These are phyloP conservation scores for Phrixothrix hirtus DNA, from an alignment of 2,888 invertebrate genomes.

Conservation along the genomic window DNA sequence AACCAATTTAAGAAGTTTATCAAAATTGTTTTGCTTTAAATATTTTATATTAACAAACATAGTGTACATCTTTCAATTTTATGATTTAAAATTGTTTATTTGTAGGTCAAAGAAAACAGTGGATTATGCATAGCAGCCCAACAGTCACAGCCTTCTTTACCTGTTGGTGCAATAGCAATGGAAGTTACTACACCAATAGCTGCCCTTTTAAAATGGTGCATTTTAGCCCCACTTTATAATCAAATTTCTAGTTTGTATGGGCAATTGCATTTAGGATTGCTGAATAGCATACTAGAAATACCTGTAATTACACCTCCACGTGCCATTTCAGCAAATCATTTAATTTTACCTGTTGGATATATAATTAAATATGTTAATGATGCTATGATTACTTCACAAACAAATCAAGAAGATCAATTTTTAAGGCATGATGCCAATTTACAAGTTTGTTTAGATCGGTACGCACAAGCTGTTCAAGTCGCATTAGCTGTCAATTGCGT, in stretches of 20 bases:
- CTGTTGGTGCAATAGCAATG: slow-evolving; percentile 81
- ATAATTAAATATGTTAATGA: slow-evolving; percentile 36
- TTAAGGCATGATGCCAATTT: slow-evolving; percentile 44
- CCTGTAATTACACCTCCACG: slow-evolving; percentile 60
- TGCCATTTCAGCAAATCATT: slow-evolving; percentile 67
- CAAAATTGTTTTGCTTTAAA: too few relatives aligned
- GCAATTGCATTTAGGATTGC: slow-evolving; percentile 68
- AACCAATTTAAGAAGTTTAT: too few relatives aligned
- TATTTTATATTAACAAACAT: too few relatives aligned
- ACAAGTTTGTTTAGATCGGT: slow-evolving; percentile 72
- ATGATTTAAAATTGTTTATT: too few relatives aligned
- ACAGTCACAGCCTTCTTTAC: slow-evolving; percentile 67
- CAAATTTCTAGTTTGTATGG: slow-evolving; percentile 60
- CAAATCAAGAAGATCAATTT: background rate
- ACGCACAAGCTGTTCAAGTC: slow-evolving; percentile 83
- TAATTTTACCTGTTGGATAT: slow-evolving; percentile 49
- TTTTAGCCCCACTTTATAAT: slow-evolving; percentile 66
- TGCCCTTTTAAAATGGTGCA: slow-evolving; percentile 78
- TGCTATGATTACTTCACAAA: background rate
- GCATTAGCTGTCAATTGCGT: slow-evolving; percentile 77
- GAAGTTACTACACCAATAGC: slow-evolving; percentile 80
- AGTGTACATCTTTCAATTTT: too few relatives aligned
- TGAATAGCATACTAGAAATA: slow-evolving; percentile 67
- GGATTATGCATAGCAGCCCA: slow-evolving; percentile 71
- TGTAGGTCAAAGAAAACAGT: slow-evolving; percentile 65